Base-by-base conservation (phyloP, 2,888 invertebrate genomes). In the Rapana venosa region DNA sequence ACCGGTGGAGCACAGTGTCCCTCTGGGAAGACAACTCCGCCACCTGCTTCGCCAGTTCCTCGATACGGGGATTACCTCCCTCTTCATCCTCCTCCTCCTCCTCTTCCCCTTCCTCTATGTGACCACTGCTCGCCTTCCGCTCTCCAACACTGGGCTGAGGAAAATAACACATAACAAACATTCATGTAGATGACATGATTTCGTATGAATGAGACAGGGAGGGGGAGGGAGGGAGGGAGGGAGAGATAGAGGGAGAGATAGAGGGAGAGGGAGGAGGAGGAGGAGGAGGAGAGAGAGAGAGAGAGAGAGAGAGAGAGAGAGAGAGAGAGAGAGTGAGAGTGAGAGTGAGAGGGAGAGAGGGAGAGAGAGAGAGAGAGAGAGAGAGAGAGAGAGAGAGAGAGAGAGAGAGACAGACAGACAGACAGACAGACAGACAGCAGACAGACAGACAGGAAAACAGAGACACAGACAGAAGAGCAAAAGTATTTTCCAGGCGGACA, bases 1-100 rank as follows among this genome's bases (percentile, higher is more conserved):
- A 89, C 2, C 74, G 32, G 26, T 17, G 66, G 35, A 89, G 36
- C n/a, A 86, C 70, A 17, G 83, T 70, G 30, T 47, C 77, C 6
- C 83, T 47, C 58, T 89, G 89, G n/a, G 70, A 47, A n/a, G 89
- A 70, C 89, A 89, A n/a, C 36, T 89, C 85, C 32, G 70, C 70
- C 36, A 89, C 89, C 85, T 70, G 61, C 56, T 85, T 85, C n/a
- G 84, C 85, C 85, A 89, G 89, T 22, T 89, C 89, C 70, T 88
- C 84, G 47, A 88, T 81, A 1, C 84, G 61, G 5, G 22, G 22
- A 11, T 66, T 35, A 6, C 58, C n/a, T 11, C 58, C 56, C n/a
- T 15, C 86, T 4, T n/a, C 86, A 4, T 58, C 77, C 13, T 32
- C 77, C 36, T 26, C 47, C 4, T 36, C 47, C 22, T 36, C 81